Conservation (phyloP, 1,140 invertebrate species). For the Doryteuthis pealeii region DNA sequence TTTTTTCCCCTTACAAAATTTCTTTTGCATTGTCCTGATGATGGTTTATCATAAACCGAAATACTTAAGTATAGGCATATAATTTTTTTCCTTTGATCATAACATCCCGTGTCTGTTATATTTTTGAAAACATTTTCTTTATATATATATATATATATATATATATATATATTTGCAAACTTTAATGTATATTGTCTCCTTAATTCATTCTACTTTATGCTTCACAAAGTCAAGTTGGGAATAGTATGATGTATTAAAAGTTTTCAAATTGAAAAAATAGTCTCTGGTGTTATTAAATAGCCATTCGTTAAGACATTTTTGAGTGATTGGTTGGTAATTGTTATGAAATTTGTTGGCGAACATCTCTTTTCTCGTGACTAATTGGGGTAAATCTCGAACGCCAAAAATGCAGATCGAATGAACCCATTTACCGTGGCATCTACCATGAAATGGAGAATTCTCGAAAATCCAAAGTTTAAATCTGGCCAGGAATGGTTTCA, state of each 20-base stretch:
- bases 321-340: conserved; percentile 32
- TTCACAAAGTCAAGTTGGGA: conserved; percentile 31
- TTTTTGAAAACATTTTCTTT: too few species aligned
- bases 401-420: conserved; percentile 49
- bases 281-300: conserved; percentile 32
- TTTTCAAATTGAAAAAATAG: conserved; percentile 21
- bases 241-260: conserved; percentile 30
- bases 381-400: conserved; percentile 41
- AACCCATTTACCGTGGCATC: conserved; percentile 34
- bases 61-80: too few species aligned
- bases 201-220: conserved; percentile 16
- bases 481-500: conserved; percentile 38
- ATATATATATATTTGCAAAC: too few species aligned
- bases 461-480: conserved; percentile 43
- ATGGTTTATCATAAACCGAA: too few species aligned
- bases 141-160: too few species aligned
- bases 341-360: conserved; percentile 49
- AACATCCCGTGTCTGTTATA: too few species aligned
- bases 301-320: conserved; percentile 46
- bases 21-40: too few species aligned
- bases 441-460: conserved; percentile 21
- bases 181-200: neutral
- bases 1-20: too few species aligned
- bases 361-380: conserved; percentile 35
- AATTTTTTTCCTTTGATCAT: too few species aligned